phyloP scores from a whole-genome alignment of 2,888 invertebrate genomes.

The Drosophila peninsularis region DNA sequence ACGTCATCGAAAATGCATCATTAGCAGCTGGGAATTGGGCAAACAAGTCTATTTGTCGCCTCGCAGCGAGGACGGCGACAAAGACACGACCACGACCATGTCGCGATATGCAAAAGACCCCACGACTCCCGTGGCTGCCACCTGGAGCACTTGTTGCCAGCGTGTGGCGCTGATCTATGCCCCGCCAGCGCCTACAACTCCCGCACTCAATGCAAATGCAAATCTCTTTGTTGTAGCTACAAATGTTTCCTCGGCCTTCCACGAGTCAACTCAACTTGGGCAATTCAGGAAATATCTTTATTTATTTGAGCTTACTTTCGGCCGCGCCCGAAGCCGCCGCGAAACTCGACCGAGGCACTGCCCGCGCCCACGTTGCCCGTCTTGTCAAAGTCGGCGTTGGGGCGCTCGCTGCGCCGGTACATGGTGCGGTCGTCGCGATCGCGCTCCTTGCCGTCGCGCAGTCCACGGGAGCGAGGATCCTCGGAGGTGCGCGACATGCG shows the following conservation, averaged over 20 bases:
- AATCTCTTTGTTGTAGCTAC: constrained; percentile 40
- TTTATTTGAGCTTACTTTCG: not conserved
- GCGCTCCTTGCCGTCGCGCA: constrained; percentile 32
- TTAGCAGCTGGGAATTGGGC: constrained; percentile 81
- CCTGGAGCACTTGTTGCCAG: constrained; percentile 74
- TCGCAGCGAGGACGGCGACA: constrained; percentile 37
- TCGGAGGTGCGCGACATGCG: constrained; percentile 35
- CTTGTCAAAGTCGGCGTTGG: constrained; percentile 23
- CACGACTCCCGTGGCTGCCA: constrained; percentile 38
- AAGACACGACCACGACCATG: constrained; percentile 60
- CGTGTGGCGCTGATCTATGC: constrained; percentile 70
- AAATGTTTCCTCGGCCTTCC: not conserved
- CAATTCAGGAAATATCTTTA: too few relatives aligned
- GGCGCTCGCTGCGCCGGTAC: constrained; percentile 35
- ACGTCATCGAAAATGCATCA: constrained; percentile 79
- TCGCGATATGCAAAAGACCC: constrained; percentile 73
- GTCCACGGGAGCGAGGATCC: constrained; percentile 20
- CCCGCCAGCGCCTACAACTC: constrained; percentile 20
- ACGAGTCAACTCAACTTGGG: not conserved
- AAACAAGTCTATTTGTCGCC: constrained; percentile 80
- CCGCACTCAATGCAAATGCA: constrained; percentile 69
- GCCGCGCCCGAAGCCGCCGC: constrained; percentile 33
- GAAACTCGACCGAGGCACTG: constrained; percentile 24
- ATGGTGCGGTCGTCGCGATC: constrained; percentile 34
- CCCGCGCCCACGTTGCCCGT: constrained; percentile 37